Evolutionary conservation across 2,797 vertebrate genomes (phyloP).

Genomic region (Enteromius trimaculatus): DNA sequence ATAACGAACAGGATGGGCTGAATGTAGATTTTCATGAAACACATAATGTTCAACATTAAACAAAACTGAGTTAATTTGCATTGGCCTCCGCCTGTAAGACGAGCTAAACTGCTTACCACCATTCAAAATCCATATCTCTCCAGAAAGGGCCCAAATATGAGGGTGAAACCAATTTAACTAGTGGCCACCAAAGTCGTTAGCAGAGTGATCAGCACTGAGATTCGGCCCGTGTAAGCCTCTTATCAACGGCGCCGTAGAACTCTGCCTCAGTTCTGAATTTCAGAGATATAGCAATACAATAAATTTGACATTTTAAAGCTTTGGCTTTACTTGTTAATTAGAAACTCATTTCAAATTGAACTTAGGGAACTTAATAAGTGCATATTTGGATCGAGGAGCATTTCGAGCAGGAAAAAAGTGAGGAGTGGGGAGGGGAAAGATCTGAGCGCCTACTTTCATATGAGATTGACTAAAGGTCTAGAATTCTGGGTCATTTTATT

Average conservation of each 20-base stretch:
- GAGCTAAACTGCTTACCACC: constrained; percentile 82
- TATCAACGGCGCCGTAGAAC: constrained; percentile 81
- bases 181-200: constrained; percentile 84
- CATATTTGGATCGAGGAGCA: constrained; percentile 75
- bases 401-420: constrained; percentile 63
- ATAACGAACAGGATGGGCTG: constrained; percentile 69
- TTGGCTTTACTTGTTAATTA: constrained; percentile 84
- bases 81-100: constrained; percentile 78
- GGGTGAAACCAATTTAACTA: constrained; percentile 86
- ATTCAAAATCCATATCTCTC: constrained; percentile 81
- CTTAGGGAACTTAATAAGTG: constrained; percentile 80
- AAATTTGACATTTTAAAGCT: constrained; percentile 85
- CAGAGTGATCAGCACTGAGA: constrained; percentile 83
- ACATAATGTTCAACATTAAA: constrained; percentile 77
- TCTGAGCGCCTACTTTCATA: constrained; percentile 66
- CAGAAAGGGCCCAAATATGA: constrained; percentile 81
- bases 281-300: constrained; percentile 84
- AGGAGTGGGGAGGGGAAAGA: constrained; percentile 36
- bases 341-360: constrained; percentile 82
- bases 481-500: constrained; percentile 74
- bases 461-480: constrained; percentile 73
- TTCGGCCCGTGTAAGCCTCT: constrained; percentile 84
- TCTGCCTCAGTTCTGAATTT: constrained; percentile 81
- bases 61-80: constrained; percentile 83
- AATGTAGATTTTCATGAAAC: constrained; percentile 67